Conservation (phyloP, 2,113 vertebrate species). For the Cebus imitator region DNA sequence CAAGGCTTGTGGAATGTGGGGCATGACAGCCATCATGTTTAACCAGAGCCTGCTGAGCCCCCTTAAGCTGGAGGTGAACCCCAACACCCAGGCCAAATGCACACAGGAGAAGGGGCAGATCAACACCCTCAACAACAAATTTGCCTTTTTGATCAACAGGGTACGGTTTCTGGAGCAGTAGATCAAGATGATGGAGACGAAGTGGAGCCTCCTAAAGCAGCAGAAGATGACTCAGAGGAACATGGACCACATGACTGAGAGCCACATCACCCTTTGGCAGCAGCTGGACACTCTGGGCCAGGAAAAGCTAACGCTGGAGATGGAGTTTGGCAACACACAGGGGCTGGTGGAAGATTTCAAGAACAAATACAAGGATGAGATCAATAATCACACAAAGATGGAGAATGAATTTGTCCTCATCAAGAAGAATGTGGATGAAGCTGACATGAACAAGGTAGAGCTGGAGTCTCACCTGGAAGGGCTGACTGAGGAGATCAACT, state of each 20-base stretch:
- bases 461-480: not conserved
- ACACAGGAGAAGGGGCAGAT: not conserved
- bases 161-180: not conserved
- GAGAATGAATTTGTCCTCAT: not conserved
- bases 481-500: not conserved
- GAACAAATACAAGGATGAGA: rapidly evolving
- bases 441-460: not conserved
- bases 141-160: not conserved
- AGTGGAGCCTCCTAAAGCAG: not conserved
- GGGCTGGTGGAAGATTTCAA: not conserved
- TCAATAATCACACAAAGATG: not conserved
- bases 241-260: not conserved
- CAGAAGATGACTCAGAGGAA: not conserved
- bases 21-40: not conserved
- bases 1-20: no score
- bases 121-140: not conserved
- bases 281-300: not conserved
- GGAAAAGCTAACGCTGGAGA: not conserved
- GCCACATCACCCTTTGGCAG: not conserved
- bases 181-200: not conserved
- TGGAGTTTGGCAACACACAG: not conserved
- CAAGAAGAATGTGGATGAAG: not conserved
- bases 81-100: not conserved
- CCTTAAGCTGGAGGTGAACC: not conserved
- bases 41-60: not conserved